Percentiles rank a stretch among this genome's conserved stretches.
Evolutionary conservation across 1,140 invertebrate genomes (phyloP).

Genomic region (Colletes latitarsis): DNA sequence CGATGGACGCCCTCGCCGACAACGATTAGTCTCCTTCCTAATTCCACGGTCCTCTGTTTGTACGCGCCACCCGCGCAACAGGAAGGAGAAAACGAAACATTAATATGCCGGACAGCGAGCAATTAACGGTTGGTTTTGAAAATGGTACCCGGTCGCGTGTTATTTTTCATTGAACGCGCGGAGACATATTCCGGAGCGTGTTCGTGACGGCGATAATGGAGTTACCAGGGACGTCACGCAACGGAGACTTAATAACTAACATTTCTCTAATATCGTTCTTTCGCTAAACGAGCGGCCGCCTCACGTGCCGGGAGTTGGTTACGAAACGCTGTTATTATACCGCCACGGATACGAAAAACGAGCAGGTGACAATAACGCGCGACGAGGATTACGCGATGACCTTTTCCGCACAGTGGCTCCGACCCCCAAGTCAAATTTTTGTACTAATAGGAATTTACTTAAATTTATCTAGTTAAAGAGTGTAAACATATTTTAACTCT

Average conservation of each 20-base stretch:
- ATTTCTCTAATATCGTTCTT: conserved; percentile 57
- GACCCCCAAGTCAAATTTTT: no score
- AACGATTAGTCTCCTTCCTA: conserved; percentile 62
- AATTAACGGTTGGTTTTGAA: conserved; percentile 54
- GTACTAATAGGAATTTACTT: no score
- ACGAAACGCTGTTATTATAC: conserved; percentile 37
- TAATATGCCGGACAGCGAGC: conserved; percentile 32
- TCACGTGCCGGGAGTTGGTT: conserved; percentile 16
- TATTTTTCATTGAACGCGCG: conserved; percentile 50
- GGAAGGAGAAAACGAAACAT: conserved; percentile 12
- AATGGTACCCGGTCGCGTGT: conserved; percentile 25
- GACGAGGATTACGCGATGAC: neutral
- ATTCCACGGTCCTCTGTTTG: conserved; percentile 56
- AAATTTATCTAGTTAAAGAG: no score
- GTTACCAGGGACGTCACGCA: conserved; percentile 51
- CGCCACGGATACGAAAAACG: neutral
- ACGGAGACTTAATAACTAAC: conserved; percentile 53
- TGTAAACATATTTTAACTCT: no score
- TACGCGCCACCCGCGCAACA: conserved; percentile 23
- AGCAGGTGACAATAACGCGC: conserved; percentile 18
- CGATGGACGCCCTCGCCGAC: neutral
- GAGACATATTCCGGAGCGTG: conserved; percentile 1
- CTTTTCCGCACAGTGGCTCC: no score
- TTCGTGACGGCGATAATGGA: conserved; percentile 59
- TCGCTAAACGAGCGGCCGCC: conserved; percentile 39